phyloP scores from a whole-genome alignment of 2,888 invertebrate species.

The Blastobasis lacticolella region DNA sequence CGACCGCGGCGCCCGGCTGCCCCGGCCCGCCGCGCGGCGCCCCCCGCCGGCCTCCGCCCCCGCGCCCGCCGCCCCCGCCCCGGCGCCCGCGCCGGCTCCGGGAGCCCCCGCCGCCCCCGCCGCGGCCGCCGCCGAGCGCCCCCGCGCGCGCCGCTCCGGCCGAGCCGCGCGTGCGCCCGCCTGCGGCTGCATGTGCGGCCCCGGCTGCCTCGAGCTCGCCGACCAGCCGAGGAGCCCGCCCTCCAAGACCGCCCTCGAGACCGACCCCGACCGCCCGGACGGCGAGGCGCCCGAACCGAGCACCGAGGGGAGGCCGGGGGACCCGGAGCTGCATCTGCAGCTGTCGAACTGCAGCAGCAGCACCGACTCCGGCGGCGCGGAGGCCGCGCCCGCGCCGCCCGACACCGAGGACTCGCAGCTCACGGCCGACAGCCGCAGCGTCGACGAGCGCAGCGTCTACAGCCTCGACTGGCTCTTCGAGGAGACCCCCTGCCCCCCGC shows the following conservation, averaged over 20 bases:
- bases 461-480: conserved; percentile 69
- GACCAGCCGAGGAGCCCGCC: conserved; percentile 80
- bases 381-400: conserved; percentile 52
- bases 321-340: conserved; percentile 62
- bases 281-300: conserved; percentile 40
- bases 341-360: conserved; percentile 74
- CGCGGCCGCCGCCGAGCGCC: background rate
- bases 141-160: conserved; percentile 26
- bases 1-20: conserved; percentile 43
- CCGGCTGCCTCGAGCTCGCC: conserved; percentile 45
- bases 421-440: conserved; percentile 52
- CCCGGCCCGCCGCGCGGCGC: too few species aligned
- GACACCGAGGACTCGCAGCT: conserved; percentile 48
- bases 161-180: conserved; percentile 30
- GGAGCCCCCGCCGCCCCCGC: conserved; percentile 76
- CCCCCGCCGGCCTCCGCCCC: conserved; percentile 55
- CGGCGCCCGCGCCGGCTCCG: conserved; percentile 41
- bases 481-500: conserved; percentile 35
- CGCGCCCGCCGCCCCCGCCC: conserved; percentile 47
- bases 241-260: conserved; percentile 71
- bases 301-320: conserved; percentile 61
- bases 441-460: conserved; percentile 60
- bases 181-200: conserved; percentile 49
- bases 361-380: conserved; percentile 71
- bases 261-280: conserved; percentile 58